These are phyloP conservation scores for Sitodiplosis mosellana DNA, from an alignment of 1,140 invertebrate species.

Conservation along the genomic window DNA sequence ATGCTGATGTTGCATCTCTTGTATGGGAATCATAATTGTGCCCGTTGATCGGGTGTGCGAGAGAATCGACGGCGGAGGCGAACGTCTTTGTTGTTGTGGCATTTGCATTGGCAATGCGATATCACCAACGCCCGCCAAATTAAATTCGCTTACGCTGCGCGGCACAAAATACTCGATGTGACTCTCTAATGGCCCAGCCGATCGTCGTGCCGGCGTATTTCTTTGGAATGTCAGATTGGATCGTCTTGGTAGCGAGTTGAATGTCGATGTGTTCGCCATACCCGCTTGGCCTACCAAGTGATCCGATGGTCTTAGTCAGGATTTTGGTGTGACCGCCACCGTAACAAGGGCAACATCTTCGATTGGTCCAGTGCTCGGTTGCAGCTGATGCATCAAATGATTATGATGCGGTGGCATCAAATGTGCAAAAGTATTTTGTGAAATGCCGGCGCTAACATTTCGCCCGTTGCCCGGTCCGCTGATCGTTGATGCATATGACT, in stretches of 20 bases:
- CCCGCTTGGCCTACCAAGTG: constrained; percentile 16
- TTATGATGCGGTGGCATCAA: neutral
- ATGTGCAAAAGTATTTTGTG: too few relatives aligned
- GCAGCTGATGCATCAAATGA: neutral
- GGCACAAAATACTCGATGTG: constrained; percentile 66
- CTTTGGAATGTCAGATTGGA: constrained; percentile 33
- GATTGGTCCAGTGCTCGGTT: neutral
- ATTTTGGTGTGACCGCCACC: constrained; percentile 21
- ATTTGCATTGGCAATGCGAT: constrained; percentile 20
- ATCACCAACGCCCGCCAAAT: constrained; percentile 40
- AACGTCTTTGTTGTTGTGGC: constrained; percentile 23
- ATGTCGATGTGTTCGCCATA: constrained; percentile 7
- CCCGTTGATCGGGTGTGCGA: constrained; percentile 11
- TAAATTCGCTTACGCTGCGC: constrained; percentile 61
- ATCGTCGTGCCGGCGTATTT: constrained; percentile 40
- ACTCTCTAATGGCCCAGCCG: constrained; percentile 36
- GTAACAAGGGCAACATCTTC: constrained; percentile 22
- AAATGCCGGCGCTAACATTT: too few relatives aligned
- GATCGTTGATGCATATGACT: constrained; percentile 7
- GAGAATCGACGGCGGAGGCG: constrained; percentile 14
- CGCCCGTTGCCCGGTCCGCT: neutral
- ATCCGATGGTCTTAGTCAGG: constrained; percentile 25
- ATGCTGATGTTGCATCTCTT: neutral
- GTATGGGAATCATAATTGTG: constrained; percentile 6
- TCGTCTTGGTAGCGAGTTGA: constrained; percentile 19